Base-by-base conservation (phyloP, 2,888 invertebrate species). In the Tromatobia lineatoria region DNA sequence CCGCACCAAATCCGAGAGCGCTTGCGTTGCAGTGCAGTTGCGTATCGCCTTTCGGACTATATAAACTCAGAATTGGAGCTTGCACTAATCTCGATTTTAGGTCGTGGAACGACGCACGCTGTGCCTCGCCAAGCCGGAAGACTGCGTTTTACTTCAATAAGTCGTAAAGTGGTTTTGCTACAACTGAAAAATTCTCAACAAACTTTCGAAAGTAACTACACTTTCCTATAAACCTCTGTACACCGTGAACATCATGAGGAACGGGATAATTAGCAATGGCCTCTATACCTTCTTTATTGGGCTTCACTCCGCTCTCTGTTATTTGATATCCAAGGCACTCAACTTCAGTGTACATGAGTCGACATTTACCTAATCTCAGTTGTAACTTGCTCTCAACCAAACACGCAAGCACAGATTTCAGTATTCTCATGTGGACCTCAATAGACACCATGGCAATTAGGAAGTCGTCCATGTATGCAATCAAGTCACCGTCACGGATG, bases 21-120 rank as follows among this genome's bases (percentile, higher is more conserved):
- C 90, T 91, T 1, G 90, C 92, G 81, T 93, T 92, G 42, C 90
- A 91, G 69, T 93, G 92, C 50, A 92, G 76, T 79, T 93, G 91
- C 6, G 92, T 93, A 57, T 90, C 88, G 20, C 86, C 77, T 7
- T 78, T 67, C 0, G 91, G 90, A 38, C 89, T 87, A 76, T 90
- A 93, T 34, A 92, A 85, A 15, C 85, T 77, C 57, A 92, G 82
- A 73, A 91, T 86, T n/a, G 90, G 91, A 71, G 86, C 64, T 15
- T 73, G 42, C 7, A 84, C 45, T 66, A 91, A 82, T 59, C 54
- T 80, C 20, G 38, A 20, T 25, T 80, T 83, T 8, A 83, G 47
- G 1, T 50, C 47, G 13, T 50, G 1, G 47, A 50, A 50, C 47
- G 47, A 50, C n/a, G 6, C 47, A 15, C 47, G 15, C 6, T 50